phyloP scores from a whole-genome alignment of 2,797 vertebrate species.

The Myiothlypis chrysogaster region DNA sequence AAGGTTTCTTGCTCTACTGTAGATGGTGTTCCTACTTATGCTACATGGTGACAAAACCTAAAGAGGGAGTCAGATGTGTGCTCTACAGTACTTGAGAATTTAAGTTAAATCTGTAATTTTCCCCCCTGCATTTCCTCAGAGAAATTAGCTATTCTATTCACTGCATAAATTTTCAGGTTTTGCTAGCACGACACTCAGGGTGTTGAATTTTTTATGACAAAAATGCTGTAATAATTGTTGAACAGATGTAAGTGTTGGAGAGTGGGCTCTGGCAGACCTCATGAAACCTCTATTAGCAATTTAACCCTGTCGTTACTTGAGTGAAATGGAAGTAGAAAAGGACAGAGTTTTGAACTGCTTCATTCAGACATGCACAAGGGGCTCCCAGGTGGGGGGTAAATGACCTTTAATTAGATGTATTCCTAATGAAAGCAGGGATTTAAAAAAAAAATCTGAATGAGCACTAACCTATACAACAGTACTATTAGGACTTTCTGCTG shows the following conservation, averaged over 20 bases:
- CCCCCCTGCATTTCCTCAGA: constrained; percentile 87
- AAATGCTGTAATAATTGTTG: constrained; percentile 99
- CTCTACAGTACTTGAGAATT: constrained; percentile 83
- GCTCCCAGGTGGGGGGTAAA: background rate
- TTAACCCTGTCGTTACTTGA: constrained; percentile 83
- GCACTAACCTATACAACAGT: background rate
- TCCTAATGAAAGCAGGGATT: background rate
- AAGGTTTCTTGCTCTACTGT: constrained; percentile 3
- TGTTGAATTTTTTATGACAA: constrained; percentile 99
- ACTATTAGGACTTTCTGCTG: background rate
- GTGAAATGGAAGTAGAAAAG: background rate
- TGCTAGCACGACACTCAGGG: constrained; percentile 91
- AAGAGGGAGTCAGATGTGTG: constrained; percentile 78
- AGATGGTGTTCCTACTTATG: constrained; percentile 20
- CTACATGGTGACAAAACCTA: constrained; percentile 67
- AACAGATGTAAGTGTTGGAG: constrained; percentile 98
- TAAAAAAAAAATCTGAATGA: background rate
- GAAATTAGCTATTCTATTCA: constrained; percentile 97
- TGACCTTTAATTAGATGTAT: background rate
- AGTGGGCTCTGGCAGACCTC: constrained; percentile 91
- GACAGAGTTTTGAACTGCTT: background rate
- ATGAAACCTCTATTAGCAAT: constrained; percentile 93
- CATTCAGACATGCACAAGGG: background rate
- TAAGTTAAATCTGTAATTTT: constrained; percentile 89
- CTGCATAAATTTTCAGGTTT: constrained; percentile 98